Evolutionary conservation across 2,113 vertebrate species (phyloP).

Genomic region (Panurus biarmicus): DNA sequence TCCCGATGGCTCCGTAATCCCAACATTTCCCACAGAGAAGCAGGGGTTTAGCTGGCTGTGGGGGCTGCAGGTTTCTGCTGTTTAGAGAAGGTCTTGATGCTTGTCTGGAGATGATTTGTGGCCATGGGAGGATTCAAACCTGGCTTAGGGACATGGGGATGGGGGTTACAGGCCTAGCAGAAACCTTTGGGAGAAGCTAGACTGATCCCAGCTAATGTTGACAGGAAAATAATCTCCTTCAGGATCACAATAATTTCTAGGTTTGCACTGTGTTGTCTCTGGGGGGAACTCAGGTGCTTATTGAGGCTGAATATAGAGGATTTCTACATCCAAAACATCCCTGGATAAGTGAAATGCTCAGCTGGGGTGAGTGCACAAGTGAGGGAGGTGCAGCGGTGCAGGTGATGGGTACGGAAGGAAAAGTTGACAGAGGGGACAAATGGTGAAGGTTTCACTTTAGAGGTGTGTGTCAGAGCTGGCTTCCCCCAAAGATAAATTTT

Average conservation of each 20-base stretch:
- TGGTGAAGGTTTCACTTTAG: neutral
- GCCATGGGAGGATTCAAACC: neutral
- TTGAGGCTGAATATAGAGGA: neutral
- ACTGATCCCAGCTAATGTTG: neutral
- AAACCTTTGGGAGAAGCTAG: neutral
- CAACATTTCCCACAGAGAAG: neutral
- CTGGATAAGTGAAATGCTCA: neutral
- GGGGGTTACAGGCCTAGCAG: neutral
- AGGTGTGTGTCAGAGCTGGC: neutral
- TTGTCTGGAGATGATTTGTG: neutral
- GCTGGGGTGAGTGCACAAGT: neutral
- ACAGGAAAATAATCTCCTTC: neutral
- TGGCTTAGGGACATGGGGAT: neutral
- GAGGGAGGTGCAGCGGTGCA: neutral
- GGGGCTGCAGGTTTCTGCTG: neutral
- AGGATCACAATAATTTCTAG: neutral
- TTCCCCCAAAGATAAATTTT: neutral
- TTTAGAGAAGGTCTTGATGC: neutral
- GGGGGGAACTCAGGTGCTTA: neutral
- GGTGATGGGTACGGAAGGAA: neutral
- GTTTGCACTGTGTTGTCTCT: fast-evolving
- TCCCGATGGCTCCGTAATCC: neutral
- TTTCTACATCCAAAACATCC: neutral
- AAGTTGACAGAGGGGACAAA: neutral
- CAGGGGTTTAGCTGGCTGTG: neutral